A percentile compares a stretch with the other conserved stretches of the same genome.
Evolutionary conservation across 2,888 invertebrate species (phyloP).

Genomic region (Noctuana brunneofusca): DNA sequence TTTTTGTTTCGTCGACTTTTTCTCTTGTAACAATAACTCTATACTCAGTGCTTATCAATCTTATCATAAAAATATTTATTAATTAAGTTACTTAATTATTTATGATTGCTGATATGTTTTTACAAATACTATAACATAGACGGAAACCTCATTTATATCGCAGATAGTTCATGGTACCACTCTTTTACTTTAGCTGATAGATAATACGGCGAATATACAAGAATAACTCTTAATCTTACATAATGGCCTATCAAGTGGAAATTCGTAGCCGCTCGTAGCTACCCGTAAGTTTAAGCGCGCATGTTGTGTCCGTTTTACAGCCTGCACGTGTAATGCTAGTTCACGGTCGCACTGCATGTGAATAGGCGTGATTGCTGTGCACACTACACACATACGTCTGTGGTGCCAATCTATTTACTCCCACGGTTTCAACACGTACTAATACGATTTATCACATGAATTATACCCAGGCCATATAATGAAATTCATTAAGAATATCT

Average conservation of each 20-base stretch:
- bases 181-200: no score
- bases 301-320: conserved; percentile 53
- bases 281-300: conserved; percentile 42
- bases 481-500: neutral
- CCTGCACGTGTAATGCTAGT: conserved; percentile 57
- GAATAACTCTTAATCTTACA: neutral
- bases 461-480: neutral
- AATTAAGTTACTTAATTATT: no score
- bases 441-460: neutral
- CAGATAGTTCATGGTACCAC: no score
- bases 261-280: conserved; percentile 37
- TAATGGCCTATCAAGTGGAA: neutral
- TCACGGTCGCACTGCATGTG: conserved; percentile 65
- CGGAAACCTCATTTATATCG: no score
- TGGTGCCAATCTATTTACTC: neutral
- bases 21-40: no score
- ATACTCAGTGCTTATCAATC: no score
- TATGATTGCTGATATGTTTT: no score
- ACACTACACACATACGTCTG: conserved; percentile 34
- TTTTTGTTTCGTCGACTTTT: no score
- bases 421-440: neutral
- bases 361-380: conserved; percentile 65
- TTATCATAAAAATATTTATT: no score
- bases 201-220: neutral
- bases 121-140: no score